Evolutionary conservation across 2,888 invertebrate genomes (phyloP).

Genomic region (Lepidonotus clava): DNA sequence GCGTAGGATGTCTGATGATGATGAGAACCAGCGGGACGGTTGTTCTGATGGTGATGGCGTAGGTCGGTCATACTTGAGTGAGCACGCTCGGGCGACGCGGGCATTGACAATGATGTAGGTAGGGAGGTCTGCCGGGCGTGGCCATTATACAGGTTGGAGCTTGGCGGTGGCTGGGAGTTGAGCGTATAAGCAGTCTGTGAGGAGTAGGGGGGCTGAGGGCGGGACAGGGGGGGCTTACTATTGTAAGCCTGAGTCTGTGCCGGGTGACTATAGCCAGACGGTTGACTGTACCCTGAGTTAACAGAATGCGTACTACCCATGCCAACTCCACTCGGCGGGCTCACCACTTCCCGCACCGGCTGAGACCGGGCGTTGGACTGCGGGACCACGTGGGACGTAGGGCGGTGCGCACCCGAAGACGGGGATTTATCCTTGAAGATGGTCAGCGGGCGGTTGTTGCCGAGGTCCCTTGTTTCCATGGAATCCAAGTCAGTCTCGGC

Average conservation of each 20-base stretch:
- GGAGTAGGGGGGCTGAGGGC: not conserved
- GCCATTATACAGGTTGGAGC: not conserved
- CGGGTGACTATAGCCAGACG: no score
- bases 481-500: conserved; percentile 94
- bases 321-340: conserved; percentile 20
- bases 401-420: not conserved
- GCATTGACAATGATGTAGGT: conserved; percentile 5
- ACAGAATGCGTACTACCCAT: no score
- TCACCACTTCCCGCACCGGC: conserved; percentile 13
- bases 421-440: conserved; percentile 39
- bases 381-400: conserved; percentile 40
- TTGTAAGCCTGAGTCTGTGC: not conserved
- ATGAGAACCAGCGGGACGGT: not conserved
- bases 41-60: not conserved
- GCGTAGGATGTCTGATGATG: not conserved
- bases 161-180: not conserved
- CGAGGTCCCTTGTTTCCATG: conserved; percentile 86
- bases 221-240: not conserved
- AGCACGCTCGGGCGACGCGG: not conserved
- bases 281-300: no score
- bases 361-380: conserved; percentile 10
- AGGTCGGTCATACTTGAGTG: conserved; percentile 36
- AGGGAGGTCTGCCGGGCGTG: conserved; percentile 18
- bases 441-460: conserved; percentile 35
- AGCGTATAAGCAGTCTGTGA: not conserved